These are phyloP conservation scores for Vultur gryphus DNA, from an alignment of 2,797 vertebrate species.

Conservation along the genomic window DNA sequence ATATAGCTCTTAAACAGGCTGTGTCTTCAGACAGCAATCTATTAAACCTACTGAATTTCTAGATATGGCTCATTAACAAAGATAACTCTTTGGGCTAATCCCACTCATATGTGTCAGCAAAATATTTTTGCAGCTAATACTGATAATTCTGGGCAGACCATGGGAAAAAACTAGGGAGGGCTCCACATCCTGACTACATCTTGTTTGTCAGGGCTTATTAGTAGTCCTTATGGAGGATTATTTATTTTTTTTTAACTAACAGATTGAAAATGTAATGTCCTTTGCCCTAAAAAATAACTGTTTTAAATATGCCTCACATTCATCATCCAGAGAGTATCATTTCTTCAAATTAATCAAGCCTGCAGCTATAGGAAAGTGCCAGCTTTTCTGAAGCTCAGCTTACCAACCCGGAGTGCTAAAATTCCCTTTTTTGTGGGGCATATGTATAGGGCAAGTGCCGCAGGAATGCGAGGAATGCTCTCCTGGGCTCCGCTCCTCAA, in stretches of 20 bases:
- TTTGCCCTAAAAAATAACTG: neutral
- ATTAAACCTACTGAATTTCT: neutral
- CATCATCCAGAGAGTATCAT: neutral
- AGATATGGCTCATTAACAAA: neutral
- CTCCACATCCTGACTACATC: neutral
- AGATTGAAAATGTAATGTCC: neutral
- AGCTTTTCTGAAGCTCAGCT: neutral
- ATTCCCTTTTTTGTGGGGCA: conserved; percentile 14
- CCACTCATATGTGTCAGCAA: neutral
- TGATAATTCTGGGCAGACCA: neutral
- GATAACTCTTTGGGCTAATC: neutral
- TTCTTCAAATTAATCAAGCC: conserved; percentile 21
- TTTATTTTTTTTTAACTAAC: neutral
- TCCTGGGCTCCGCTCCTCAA: neutral
- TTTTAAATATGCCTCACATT: neutral
- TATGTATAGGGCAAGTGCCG: neutral
- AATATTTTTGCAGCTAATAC: conserved; percentile 18
- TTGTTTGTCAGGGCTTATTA: neutral
- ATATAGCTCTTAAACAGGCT: neutral
- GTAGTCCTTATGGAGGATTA: neutral
- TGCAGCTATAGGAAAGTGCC: conserved; percentile 7
- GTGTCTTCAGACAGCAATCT: neutral
- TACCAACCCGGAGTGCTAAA: neutral
- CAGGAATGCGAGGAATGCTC: conserved; percentile 51
- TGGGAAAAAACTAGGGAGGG: neutral